Base-by-base conservation (phyloP, 2,888 invertebrate species). In the Tiliacea citrago region DNA sequence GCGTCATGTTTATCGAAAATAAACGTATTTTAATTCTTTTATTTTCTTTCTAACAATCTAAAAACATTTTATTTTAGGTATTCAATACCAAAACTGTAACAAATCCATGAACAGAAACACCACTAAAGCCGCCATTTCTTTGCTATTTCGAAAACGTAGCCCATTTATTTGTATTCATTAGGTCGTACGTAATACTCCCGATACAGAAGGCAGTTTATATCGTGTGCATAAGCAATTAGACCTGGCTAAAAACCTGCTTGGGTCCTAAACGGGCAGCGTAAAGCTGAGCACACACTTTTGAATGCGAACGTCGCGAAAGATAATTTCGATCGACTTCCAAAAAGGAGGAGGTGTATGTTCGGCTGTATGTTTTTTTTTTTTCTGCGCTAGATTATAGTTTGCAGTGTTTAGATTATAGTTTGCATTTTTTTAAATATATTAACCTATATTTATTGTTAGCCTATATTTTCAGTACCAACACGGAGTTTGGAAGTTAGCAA, bases 171-270 rank as follows among this genome's bases (percentile, higher is more conserved):
- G 66, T 77, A 85, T 85, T 81, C 78, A 83, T 83, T 73, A 74
- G 68, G 53, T 67, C 12, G 13, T 72, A 80, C 61, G 75, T 77
- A 74, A 74, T 75, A 76, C 55, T 77, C 75, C 76, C 69, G 65
- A 73, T 81, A 62, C 51, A 76, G 81, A 65, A 49, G 58, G 62
- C 49, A 42, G 73, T 58, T 68, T 75, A 77, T 72, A 86, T 78
- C 71, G 73, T 75, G 75, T 73, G 85, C 73, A 88, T 83, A 84
- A 65, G 78, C 78, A 81, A 86, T 86, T 84, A 82, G 75, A 53
- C n/a, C 12, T 39, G 68, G 57, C 71, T 67, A 83, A 84, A 86
- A 86, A 86, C 79, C 55, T 24, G 77, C 42, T 63, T 18, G 42
- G 16, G 4, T 24, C 86, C 75, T 79, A 87, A 83, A 74, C 55